These are phyloP conservation scores for Aphis gossypii DNA, from an alignment of 1,140 invertebrate species.

Conservation along the genomic window DNA sequence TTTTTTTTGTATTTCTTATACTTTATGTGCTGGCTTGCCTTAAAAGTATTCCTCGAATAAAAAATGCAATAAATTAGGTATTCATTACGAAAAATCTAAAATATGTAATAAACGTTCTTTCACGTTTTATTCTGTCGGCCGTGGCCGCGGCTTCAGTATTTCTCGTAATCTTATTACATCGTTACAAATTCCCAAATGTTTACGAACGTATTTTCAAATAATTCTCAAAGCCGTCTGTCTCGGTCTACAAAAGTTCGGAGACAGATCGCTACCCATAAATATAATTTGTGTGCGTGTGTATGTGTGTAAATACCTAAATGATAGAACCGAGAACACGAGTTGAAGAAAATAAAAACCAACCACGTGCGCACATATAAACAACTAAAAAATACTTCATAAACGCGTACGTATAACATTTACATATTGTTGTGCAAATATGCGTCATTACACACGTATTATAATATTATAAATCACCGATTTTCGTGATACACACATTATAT, in stretches of 20 bases:
- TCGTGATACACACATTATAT: background rate
- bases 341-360: background rate
- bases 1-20: background rate
- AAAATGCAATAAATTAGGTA: background rate
- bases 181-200: background rate
- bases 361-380: background rate
- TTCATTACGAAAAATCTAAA: background rate
- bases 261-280: background rate
- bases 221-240: background rate
- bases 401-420: background rate
- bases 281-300: background rate
- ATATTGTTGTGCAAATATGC: background rate
- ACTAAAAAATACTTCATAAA: background rate
- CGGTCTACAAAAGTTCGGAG: background rate
- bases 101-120: background rate
- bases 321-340: background rate
- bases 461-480: background rate
- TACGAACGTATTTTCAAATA: background rate
- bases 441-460: slow-evolving; percentile 6
- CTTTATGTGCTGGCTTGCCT: background rate
- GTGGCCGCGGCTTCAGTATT: background rate
- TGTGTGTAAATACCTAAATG: background rate
- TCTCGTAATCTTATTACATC: background rate
- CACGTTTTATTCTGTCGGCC: background rate
- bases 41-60: background rate